Evolutionary conservation across 2,797 vertebrate species (phyloP).

Genomic region (Cacajao melanocephalus): DNA sequence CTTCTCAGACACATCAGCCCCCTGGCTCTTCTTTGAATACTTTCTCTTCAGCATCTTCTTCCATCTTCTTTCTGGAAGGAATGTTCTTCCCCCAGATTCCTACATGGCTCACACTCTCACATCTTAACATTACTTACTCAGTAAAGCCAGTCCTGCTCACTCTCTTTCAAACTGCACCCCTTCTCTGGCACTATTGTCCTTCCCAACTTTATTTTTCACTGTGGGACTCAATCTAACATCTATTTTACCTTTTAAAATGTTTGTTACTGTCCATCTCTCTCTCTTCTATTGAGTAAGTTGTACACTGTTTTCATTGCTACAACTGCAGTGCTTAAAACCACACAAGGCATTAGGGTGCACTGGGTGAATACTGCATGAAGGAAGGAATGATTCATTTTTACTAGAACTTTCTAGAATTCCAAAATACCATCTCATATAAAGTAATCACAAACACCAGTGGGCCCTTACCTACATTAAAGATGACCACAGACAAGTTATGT

Average conservation of each 20-base stretch:
- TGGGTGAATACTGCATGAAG: fast-evolving
- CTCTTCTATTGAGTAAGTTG: not conserved
- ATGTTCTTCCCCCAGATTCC: not conserved
- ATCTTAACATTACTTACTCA: fast-evolving
- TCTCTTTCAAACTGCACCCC: fast-evolving
- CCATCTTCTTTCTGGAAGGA: fast-evolving
- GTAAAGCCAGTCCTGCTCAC: not conserved
- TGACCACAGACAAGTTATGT: not conserved
- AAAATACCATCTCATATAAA: fast-evolving
- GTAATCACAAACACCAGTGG: fast-evolving
- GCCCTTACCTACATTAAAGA: not conserved
- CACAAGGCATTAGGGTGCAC: fast-evolving
- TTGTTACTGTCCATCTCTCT: fast-evolving
- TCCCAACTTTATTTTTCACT: not conserved
- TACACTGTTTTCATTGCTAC: fast-evolving
- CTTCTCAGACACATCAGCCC: not conserved
- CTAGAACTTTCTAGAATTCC: not conserved
- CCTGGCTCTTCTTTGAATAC: not conserved
- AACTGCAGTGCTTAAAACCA: not conserved
- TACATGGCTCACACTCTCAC: not conserved
- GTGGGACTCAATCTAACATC: not conserved
- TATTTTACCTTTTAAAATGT: not conserved
- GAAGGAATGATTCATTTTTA: fast-evolving
- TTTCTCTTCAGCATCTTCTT: too few species aligned
- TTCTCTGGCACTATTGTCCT: too few species aligned